Evolutionary conservation across 2,797 vertebrate genomes (phyloP), one percentile per base, ranked within the genome.

Genomic region (Dallia pectoralis): DNA sequence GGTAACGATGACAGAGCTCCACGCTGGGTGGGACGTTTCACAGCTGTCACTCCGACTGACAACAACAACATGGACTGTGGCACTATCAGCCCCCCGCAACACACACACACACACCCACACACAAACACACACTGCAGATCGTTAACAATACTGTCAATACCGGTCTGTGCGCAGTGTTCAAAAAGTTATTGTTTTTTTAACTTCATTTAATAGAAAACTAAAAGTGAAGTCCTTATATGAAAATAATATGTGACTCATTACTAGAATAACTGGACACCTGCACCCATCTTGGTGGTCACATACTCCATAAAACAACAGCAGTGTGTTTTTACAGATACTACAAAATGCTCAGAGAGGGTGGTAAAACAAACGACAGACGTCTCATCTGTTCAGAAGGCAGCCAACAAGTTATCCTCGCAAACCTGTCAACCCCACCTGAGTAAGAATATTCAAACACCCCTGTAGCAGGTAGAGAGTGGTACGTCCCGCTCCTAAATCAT

Each of bases 311-410:
- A 22, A 14, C 3, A 15, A 14, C 6, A 25, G 4, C 36, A 47
- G 19, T 9, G 36, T 85, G 85, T 88, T 90, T 86, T 64, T 76
- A 87, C 82, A 89, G 85, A 78, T 47, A 77, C 73, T 18, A 16
- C 64, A 72, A 70, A 67, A 68, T 22, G 65, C 36, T 44, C 40
- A 11, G 63, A 64, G 65, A 25, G 72, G 76, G 9, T 18, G 74
- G 81, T 67, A 71, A 73, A 77, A 71, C 83, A 88, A 88, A 86
- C 75, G 75, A 64, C 65, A 72, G 76, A 85, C 79, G 79, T 84
- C 81, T 75, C 86, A 79, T 80, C 73, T 87, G 81, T 67, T 72
- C 74, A 48, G 27, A 19, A 44, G 53, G 25, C 53, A 14, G 53
- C 25, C 12, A 73, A 66, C 84, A 88, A 79, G 81, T 80, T 86